Evolutionary conservation across 2,888 invertebrate species (phyloP).

Genomic region (Acrobasis consociella): DNA sequence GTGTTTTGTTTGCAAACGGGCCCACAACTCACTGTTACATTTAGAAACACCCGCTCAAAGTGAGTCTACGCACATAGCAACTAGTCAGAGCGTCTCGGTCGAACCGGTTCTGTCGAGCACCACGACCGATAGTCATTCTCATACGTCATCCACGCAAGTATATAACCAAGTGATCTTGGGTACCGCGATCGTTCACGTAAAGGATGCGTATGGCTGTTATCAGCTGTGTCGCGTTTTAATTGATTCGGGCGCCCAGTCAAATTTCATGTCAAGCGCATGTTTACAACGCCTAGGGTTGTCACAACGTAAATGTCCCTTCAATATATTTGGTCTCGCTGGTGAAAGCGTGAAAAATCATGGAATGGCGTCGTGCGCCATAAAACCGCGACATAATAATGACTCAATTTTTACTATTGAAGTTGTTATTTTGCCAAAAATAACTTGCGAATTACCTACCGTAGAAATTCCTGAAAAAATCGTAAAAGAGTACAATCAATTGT

Average conservation of each 20-base stretch:
- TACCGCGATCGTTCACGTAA: too few relatives aligned
- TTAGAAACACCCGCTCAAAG: too few relatives aligned
- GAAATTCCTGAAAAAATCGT: background rate
- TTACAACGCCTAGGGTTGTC: too few relatives aligned
- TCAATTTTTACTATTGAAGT: background rate
- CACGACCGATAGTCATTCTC: too few relatives aligned
- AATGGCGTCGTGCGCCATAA: background rate
- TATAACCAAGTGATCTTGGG: too few relatives aligned
- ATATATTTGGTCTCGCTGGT: constrained; percentile 20
- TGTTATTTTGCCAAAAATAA: background rate
- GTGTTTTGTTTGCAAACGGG: too few relatives aligned
- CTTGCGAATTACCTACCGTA: background rate
- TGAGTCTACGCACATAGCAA: too few relatives aligned
- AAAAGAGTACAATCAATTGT: background rate
- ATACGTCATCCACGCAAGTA: too few relatives aligned
- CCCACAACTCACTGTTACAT: too few relatives aligned
- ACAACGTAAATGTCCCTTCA: constrained; percentile 19
- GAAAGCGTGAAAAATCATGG: constrained; percentile 11
- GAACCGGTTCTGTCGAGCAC: too few relatives aligned
- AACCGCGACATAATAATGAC: background rate
- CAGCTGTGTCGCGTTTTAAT: constrained; percentile 14
- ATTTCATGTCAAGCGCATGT: constrained; percentile 12
- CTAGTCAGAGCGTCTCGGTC: too few relatives aligned
- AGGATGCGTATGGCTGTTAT: too few relatives aligned
- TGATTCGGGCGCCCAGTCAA: constrained; percentile 21